Evolutionary conservation across 2,888 invertebrate species (phyloP).

Genomic region (Xestobium rufovillosum): DNA sequence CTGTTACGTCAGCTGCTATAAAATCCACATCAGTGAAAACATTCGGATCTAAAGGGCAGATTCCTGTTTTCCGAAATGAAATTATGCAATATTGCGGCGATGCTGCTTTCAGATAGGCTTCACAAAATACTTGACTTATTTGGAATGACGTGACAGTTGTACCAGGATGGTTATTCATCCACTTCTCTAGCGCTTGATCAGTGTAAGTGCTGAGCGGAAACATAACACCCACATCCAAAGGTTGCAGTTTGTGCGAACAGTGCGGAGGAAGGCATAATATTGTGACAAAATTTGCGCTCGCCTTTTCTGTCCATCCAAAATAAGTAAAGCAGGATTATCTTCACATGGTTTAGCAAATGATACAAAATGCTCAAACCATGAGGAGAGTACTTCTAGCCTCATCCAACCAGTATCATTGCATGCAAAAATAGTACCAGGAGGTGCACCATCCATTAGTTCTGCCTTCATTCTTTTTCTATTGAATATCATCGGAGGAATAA

Average conservation of each 20-base stretch:
- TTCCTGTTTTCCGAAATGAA: no score
- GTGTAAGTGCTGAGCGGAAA: conserved; percentile 19
- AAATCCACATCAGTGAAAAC: no score
- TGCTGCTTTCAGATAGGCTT: conserved; percentile 23
- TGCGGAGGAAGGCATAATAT: conserved; percentile 34
- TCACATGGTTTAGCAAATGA: conserved; percentile 24
- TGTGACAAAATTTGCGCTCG: conserved; percentile 25
- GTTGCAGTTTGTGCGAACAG: conserved; percentile 28
- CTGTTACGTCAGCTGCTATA: no score
- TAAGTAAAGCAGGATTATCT: conserved; percentile 29
- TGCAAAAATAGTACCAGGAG: conserved; percentile 27
- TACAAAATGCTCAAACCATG: conserved; percentile 37
- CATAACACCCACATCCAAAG: conserved; percentile 27
- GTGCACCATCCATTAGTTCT: conserved; percentile 28
- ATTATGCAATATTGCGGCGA: no score
- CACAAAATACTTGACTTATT: conserved; percentile 24
- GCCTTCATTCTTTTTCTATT: conserved; percentile 30
- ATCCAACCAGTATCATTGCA: conserved; percentile 28
- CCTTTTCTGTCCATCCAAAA: no score
- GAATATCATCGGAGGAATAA: conserved; percentile 29
- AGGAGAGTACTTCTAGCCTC: conserved; percentile 28
- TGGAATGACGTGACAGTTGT: conserved; percentile 21
- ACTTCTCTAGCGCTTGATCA: conserved; percentile 22
- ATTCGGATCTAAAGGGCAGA: no score
- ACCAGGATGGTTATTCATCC: conserved; percentile 24